Evolutionary conservation across 2,888 invertebrate species (phyloP), one percentile per base, ranked within the genome.

Genomic region (Parasteatoda lunata): DNA sequence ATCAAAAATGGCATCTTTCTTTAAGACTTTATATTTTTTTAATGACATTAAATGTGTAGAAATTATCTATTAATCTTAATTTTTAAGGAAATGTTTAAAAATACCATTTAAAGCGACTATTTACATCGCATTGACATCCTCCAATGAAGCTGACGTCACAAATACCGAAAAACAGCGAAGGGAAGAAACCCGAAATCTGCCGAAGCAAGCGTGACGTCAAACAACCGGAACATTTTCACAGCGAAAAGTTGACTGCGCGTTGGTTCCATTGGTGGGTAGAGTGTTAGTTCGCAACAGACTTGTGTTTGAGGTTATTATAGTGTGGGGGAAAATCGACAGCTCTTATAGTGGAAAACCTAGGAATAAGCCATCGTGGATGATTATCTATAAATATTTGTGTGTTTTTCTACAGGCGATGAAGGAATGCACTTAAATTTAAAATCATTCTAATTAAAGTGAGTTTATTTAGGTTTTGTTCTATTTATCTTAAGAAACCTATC

Each of bases 171-270:
- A 48, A n/a, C 51, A 64, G 13, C 72, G 72, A 77, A 68, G 66
- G 65, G 52, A n/a, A 52, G 65, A 51, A 52, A 30, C 9, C 64
- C 78, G 78, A 78, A 9, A 13, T 70, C 13, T 54, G 6, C 70
- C 78, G 78, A 78, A 70, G 13, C 5, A 48, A 4, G 4, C 15
- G 6, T 83, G 83, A 83, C 83, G 83, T 83, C 83, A 82, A 51
- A 64, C 49, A 69, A 83, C 77, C 80, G 48, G 83, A 83, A 77
- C 81, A 75, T 64, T 75, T 30, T 52, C 75, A 68, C n/a, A 64
- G 81, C 75, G 66, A 71, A 83, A 83, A 83, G 83, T 83, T 83
- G 76, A 70, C 83, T 75, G 70, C 69, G 70, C 70, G 76, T 48
- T 52, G 70, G 65, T 65, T 47, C 71, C 83, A 83, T 77, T 83